Conservation (phyloP, 2,797 vertebrate species). For the Pogonophryne albipinna region DNA sequence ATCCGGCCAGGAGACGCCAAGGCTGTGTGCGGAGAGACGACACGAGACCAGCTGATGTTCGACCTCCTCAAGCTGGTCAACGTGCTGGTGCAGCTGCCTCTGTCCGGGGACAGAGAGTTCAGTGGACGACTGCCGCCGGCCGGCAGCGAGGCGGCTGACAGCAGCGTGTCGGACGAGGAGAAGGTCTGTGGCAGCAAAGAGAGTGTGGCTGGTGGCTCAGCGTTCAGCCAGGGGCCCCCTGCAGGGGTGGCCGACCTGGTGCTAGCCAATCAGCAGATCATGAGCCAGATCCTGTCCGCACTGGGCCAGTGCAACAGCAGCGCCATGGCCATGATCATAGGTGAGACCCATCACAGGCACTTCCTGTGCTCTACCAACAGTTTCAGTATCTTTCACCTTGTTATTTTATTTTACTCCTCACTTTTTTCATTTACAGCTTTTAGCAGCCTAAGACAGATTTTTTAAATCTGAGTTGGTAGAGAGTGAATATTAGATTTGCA, state of each 20-base stretch:
- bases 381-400: background rate
- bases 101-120: conserved; percentile 95
- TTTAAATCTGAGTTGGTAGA: too few species aligned
- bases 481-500: too few species aligned
- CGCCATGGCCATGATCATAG: conserved; percentile 99
- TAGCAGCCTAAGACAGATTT: background rate
- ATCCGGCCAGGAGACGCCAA: conserved; percentile 97
- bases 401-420: background rate
- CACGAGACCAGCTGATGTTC: conserved; percentile 98
- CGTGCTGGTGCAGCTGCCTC: conserved; percentile 94
- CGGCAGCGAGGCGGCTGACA: conserved; percentile 88
- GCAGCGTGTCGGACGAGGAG: conserved; percentile 97
- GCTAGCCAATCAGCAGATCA: conserved; percentile 98
- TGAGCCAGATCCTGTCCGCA: conserved; percentile 99
- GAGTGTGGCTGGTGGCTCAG: conserved; percentile 84
- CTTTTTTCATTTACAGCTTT: background rate
- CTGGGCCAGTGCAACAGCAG: conserved; percentile 99
- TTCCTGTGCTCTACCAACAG: background rate
- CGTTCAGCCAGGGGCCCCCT: conserved; percentile 88
- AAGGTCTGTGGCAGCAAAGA: conserved; percentile 98
- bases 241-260: conserved; percentile 96
- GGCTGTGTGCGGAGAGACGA: conserved; percentile 97
- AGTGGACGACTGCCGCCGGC: conserved; percentile 90
- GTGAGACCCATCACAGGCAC: conserved; percentile 79
- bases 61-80: conserved; percentile 97